Evolutionary conservation across 2,888 invertebrate species (phyloP), one percentile per base, ranked within the genome.

Genomic region (Siphonodentalium dalli): DNA sequence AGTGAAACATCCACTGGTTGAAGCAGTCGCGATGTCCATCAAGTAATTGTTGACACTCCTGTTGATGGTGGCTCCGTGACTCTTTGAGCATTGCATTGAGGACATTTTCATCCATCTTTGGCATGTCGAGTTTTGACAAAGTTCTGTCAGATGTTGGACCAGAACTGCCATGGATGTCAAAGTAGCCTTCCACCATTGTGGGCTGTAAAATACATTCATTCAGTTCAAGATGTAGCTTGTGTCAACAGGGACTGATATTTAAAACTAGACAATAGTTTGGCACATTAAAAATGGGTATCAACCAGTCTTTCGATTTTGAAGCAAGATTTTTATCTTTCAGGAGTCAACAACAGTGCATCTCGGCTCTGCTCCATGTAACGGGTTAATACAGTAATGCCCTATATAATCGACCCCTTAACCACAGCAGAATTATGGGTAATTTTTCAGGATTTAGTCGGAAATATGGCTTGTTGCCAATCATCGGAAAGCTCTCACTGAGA

Each of bases 91-190:
- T 57, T 8, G 61, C 57, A 5, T 48, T 55, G 38, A 80, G 59
- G 2, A 71, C 61, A 11, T 70, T 67, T 28, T 75, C 69, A 40
- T 79, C 77, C 68, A 80, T 65, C 18, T 71, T 66, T 0, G 78
- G 73, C 3, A 69, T 64, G 29, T 74, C 71, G 8, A 80, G 63
- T 7, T 72, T 66, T 15, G 79, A 61, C 31, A 81, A 60, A 0
- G 81, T 81, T 9, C 73, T 68, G 57, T 80, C 79, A 8, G 80
- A 79, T 2, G 80, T 79, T 7, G 60, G 55, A 4, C 63, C 69
- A 9, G 52, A 45, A 6, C 55, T 51, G 13, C 69, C 61, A 46
- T 76, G 75, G 5, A 74, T 57, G 43, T 74, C 71, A 65, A 77
- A 77, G 49, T 75, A 77, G 20, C 70, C 69, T 33, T 75, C 73